Percentiles rank a stretch among this genome's conserved stretches.
These are phyloP conservation scores for Polypedilum pembai DNA, from an alignment of 1,140 invertebrate genomes.

Conservation along the genomic window DNA sequence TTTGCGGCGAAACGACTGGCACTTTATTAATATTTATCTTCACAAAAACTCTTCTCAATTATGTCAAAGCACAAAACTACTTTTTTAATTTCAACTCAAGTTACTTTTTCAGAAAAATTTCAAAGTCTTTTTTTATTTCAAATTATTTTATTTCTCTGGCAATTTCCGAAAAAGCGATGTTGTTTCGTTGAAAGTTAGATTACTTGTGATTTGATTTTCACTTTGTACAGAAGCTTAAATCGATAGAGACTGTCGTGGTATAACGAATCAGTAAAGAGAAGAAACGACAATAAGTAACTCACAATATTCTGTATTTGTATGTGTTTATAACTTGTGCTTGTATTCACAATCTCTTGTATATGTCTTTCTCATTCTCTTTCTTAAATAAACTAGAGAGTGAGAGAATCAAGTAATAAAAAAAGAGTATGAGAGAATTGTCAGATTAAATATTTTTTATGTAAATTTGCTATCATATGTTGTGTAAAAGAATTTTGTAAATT, in stretches of 20 bases:
- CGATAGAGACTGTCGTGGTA: slow-evolving; percentile 16
- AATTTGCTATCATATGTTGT: no score
- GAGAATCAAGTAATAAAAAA: background rate
- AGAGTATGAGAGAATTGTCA: background rate
- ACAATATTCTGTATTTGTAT: background rate
- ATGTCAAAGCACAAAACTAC: background rate
- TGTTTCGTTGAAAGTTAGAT: slow-evolving; percentile 21
- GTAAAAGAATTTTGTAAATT: no score
- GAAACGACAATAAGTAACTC: background rate
- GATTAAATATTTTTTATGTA: no score
- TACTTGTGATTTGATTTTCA: slow-evolving; percentile 26
- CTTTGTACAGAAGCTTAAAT: slow-evolving; percentile 28
- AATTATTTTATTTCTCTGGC: background rate
- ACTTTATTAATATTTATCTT: background rate
- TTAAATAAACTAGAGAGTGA: background rate
- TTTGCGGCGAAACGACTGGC: background rate
- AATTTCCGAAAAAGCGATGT: slow-evolving; percentile 9
- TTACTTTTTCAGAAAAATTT: background rate
- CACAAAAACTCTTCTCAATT: background rate
- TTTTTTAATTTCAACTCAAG: background rate
- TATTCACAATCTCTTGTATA: background rate
- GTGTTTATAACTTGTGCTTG: background rate
- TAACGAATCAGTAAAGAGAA: slow-evolving; percentile 19
- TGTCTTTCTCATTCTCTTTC: background rate
- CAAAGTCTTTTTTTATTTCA: background rate